Percentiles rank a stretch among this genome's conserved stretches.
phyloP scores from a whole-genome alignment of 2,888 invertebrate genomes.

The Drosophila subsilvestris region DNA sequence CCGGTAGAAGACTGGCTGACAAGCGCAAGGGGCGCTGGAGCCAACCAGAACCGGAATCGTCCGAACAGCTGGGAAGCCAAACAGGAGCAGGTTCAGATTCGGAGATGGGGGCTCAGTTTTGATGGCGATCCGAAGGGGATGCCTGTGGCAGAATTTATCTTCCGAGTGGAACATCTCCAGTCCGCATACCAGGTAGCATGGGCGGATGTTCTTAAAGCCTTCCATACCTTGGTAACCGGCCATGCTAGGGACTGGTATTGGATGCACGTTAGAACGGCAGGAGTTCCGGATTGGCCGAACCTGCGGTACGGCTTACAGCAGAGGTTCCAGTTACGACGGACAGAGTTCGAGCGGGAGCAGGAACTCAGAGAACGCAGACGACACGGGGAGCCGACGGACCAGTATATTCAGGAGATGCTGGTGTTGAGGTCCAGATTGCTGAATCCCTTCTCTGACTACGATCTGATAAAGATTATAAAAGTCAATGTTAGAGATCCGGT shows the following conservation, averaged over 20 bases:
- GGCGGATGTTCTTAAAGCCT: background rate
- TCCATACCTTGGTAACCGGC: background rate
- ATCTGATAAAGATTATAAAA: background rate
- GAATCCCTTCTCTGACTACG: background rate
- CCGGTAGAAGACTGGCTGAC: no score
- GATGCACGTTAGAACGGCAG: background rate
- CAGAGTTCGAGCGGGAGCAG: background rate
- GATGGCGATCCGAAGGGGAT: background rate
- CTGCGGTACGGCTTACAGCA: background rate
- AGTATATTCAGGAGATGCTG: no score
- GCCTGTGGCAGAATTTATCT: background rate
- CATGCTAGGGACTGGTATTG: constrained; percentile 1
- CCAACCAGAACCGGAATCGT: no score
- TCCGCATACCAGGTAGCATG: background rate
- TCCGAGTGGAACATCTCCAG: background rate
- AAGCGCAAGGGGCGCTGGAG: no score
- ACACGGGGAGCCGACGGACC: background rate
- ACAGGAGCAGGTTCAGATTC: background rate
- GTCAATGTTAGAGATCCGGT: background rate
- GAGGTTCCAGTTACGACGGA: background rate
- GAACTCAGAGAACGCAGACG: constrained; percentile 6
- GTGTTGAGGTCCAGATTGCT: background rate
- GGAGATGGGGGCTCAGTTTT: background rate
- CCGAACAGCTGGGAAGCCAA: no score
- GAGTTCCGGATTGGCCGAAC: background rate